Conservation (phyloP, 2,113 vertebrate genomes). For the Halichoerus grypus region DNA sequence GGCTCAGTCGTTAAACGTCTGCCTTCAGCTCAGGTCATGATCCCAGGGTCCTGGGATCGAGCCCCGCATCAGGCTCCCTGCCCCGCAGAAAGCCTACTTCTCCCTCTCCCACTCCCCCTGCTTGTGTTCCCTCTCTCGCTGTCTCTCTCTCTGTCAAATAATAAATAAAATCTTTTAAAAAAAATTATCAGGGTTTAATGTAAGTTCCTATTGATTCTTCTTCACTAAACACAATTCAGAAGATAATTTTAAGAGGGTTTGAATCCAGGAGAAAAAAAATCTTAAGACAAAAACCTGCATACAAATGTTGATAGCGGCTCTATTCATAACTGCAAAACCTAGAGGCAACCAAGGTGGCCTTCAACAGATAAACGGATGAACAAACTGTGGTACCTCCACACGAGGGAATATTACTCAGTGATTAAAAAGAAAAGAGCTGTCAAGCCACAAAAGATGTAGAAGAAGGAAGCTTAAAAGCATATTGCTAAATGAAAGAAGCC, state of each 20-base stretch:
- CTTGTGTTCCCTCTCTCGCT: too few species aligned
- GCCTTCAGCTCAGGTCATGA: too few species aligned
- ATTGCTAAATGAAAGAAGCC: not conserved
- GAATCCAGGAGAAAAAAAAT: not conserved
- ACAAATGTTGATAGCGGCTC: not conserved
- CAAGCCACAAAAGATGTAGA: not conserved
- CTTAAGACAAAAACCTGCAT: not conserved
- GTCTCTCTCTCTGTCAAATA: too few species aligned
- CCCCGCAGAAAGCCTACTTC: too few species aligned
- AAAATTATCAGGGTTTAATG: conserved; percentile 25
- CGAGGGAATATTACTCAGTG: not conserved
- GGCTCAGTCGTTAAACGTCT: too few species aligned
- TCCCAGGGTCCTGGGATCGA: too few species aligned
- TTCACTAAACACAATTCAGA: conserved; percentile 6
- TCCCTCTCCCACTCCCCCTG: too few species aligned
- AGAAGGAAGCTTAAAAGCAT: not conserved
- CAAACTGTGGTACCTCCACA: not conserved
- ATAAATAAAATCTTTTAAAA: not conserved
- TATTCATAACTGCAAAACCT: not conserved
- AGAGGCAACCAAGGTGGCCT: not conserved
- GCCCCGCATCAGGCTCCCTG: too few species aligned
- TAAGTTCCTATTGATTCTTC: not conserved
- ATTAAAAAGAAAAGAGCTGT: not conserved
- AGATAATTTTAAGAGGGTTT: conserved; percentile 23
- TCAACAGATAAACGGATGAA: not conserved